Evolutionary conservation across 1,140 invertebrate genomes (phyloP), one percentile per base, ranked within the genome.

Genomic region (Harpegnathos saltator): DNA sequence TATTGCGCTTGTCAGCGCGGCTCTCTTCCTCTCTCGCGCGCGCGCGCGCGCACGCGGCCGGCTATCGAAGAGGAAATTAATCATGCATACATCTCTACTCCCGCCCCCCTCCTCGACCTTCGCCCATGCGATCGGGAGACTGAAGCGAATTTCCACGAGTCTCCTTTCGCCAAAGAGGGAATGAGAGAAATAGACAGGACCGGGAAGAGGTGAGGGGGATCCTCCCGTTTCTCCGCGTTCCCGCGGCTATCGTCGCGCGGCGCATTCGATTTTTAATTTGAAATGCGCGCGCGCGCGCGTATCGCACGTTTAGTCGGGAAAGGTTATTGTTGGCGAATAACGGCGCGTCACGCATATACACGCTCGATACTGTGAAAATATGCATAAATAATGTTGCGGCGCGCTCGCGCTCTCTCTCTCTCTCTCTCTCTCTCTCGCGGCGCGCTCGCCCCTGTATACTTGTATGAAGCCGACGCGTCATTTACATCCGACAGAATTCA

Each of bases 261-360:
- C 17, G n/a, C n/a, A 15, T 77, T 24, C 33, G 33, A 71, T 80
- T 71, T 80, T 78, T 78, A 69, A 78, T 78, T 78, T 71, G n/a
- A n/a, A n/a, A n/a, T n/a, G n/a, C 66, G 9, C 19, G 52, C n/a
- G 11, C 69, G 58, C 44, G 66, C 33, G 29, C 9, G 22, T 58
- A 58, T 66, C 9, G 75, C 52, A 17, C 62, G 54, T 80, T 80
- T 44, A 48, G 65, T 44, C 44, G 26, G 17, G 14, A 33, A 24
- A 38, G 65, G 71, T 69, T 80, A 80, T 80, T 48, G 14, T 14
- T 33, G 12, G n/a, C 26, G 9, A 48, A 80, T 69, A 80, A 48
- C 5, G 48, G 24, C 22, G 38, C 58, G 22, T 14, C 26, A 9
- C 12, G 24, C 5, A 11, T 22, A n/a, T 7, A 17, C 7, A 11